Evolutionary conservation across 30 jellyfish, hydroid and myxozoan genomes (phyloP).

Genomic region (Haliclystus octoradiatus): DNA sequence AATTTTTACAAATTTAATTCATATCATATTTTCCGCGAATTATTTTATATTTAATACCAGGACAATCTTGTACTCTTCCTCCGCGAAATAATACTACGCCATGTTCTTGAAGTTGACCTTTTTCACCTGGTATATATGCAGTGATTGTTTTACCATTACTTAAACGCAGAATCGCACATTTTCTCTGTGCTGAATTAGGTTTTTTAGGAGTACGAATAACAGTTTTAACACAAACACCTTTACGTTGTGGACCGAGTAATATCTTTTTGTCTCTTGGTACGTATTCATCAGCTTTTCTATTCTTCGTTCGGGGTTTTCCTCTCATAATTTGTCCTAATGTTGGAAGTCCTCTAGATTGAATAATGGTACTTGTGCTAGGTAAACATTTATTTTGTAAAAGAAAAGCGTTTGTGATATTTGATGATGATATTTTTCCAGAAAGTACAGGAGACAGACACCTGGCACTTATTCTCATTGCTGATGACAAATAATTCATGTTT

Average conservation of each 20-base stretch:
- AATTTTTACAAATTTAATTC: constrained; percentile 26
- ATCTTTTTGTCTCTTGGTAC: constrained; percentile 58
- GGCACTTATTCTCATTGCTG: no score
- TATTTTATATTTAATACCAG: constrained; percentile 87
- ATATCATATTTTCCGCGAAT: constrained; percentile 85
- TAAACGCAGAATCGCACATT: constrained; percentile 87
- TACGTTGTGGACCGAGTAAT: constrained; percentile 85
- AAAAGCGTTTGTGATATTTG: no score
- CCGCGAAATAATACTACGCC: constrained; percentile 95
- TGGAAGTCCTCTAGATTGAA: constrained; percentile 36
- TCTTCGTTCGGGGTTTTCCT: constrained; percentile 69
- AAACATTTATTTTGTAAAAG: no score
- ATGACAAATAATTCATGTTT: no score
- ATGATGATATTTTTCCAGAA: no score
- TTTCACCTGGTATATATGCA: constrained; percentile 99
- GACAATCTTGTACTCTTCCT: constrained; percentile 93
- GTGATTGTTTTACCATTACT: constrained; percentile 82
- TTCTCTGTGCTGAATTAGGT: constrained; percentile 99
- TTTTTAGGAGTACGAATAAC: constrained; percentile 87
- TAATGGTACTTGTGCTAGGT: no score
- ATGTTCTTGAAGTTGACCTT: constrained; percentile 87
- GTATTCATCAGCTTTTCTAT: constrained; percentile 35
- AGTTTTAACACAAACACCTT: constrained; percentile 84
- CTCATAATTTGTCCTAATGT: constrained; percentile 70
- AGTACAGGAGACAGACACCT: no score